Evolutionary conservation across 37 sponge, comb jelly and placozoan genomes (phyloP).

Genomic region (Diacarnus erythraeanus): DNA sequence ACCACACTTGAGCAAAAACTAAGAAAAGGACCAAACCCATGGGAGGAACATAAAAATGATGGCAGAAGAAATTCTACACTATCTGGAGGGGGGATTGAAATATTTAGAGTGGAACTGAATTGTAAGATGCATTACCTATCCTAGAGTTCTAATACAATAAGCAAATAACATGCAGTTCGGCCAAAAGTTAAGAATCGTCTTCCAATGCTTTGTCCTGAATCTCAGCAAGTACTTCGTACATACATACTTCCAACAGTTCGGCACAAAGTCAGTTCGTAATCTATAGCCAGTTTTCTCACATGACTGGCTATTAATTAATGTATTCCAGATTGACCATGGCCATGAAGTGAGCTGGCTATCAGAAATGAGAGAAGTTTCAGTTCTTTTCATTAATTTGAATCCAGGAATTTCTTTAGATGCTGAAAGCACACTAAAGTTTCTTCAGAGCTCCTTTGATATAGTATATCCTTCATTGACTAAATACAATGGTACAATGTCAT

Average conservation of each 20-base stretch:
- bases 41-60: background rate
- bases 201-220: constrained; percentile 4
- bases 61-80: background rate
- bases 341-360: constrained; percentile 82
- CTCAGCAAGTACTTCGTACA: constrained; percentile 16
- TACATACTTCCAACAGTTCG: constrained; percentile 49
- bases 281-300: too few relatives aligned
- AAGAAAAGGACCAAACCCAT: background rate
- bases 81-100: background rate
- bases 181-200: constrained; percentile 14
- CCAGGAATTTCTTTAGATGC: constrained; percentile 35
- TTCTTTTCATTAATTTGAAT: constrained; percentile 85
- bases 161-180: constrained; percentile 14
- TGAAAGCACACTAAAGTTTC: constrained; percentile 34
- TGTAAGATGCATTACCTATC: background rate
- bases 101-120: background rate
- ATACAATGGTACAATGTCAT: constrained; percentile 43
- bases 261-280: constrained; percentile 36
- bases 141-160: background rate
- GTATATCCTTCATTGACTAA: constrained; percentile 43
- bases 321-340: constrained; percentile 74
- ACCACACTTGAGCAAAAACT: too few relatives aligned
- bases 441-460: constrained; percentile 65
- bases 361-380: constrained; percentile 85
- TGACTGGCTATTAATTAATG: background rate